A percentile compares a stretch with the other conserved stretches of the same genome.
These are phyloP conservation scores for Etheostoma spectabile DNA, from an alignment of 2,113 vertebrate species.

Conservation along the genomic window DNA sequence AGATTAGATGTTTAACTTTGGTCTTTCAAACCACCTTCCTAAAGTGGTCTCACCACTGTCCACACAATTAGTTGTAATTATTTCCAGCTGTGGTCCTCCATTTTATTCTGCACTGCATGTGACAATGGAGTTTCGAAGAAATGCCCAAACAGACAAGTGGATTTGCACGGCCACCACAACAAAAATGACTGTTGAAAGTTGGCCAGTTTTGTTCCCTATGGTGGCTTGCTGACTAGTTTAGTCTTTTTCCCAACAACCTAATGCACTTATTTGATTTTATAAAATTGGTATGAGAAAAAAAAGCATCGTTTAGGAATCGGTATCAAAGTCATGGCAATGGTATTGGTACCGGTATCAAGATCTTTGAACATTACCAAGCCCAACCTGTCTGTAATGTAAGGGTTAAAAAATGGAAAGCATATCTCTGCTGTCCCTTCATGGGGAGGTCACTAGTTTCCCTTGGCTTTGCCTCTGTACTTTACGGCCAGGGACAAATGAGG, in stretches of 20 bases:
- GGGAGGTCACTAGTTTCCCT: slow-evolving; percentile 66
- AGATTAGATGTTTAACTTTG: not conserved
- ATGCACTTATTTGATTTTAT: not conserved
- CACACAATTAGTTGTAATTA: slow-evolving; percentile 13
- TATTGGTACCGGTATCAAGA: too few species aligned
- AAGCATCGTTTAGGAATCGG: too few species aligned
- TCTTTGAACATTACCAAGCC: too few species aligned
- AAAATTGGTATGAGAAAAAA: too few species aligned
- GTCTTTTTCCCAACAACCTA: not conserved
- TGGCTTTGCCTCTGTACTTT: slow-evolving; percentile 46
- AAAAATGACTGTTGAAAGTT: slow-evolving; percentile 2
- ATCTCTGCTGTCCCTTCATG: slow-evolving; percentile 38
- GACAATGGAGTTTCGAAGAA: not conserved
- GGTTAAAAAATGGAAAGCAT: slow-evolving; percentile 34
- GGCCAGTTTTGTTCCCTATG: not conserved
- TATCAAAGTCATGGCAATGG: too few species aligned
- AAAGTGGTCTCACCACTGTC: slow-evolving; percentile 10
- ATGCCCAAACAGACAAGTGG: not conserved
- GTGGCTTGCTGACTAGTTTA: not conserved
- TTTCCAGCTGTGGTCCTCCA: slow-evolving; percentile 14
- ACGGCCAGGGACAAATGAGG: slow-evolving; percentile 48
- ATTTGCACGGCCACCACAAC: not conserved
- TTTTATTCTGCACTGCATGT: not conserved
- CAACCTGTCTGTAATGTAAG: not conserved
- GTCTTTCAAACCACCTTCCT: not conserved